Conservation (phyloP, 2,113 vertebrate species). For the Atrichornis clamosus region DNA sequence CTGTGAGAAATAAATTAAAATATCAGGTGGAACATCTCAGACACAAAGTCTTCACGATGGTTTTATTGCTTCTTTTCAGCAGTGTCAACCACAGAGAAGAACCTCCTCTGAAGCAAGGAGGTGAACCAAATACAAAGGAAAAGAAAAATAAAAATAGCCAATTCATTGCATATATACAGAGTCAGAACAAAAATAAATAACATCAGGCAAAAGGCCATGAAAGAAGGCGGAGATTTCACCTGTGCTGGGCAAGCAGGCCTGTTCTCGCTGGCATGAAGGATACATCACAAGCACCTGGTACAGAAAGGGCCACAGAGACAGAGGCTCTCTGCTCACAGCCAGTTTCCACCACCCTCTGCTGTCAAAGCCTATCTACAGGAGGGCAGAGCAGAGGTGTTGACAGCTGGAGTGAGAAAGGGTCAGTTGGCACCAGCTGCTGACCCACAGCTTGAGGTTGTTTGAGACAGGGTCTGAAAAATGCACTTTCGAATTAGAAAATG, state of each 20-base stretch:
- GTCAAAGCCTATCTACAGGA: conserved; percentile 26
- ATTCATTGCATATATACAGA: conserved; percentile 15
- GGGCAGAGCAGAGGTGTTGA: background rate
- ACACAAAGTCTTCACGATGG: background rate
- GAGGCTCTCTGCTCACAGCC: background rate
- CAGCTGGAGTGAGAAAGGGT: background rate
- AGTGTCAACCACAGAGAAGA: conserved; percentile 45
- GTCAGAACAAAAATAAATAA: conserved; percentile 60
- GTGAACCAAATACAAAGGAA: conserved; percentile 17
- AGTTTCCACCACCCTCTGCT: background rate
- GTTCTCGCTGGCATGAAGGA: background rate
- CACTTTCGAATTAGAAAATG: background rate
- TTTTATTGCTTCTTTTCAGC: conserved; percentile 64
- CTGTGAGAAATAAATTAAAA: background rate
- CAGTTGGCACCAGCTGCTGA: background rate
- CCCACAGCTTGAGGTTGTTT: background rate
- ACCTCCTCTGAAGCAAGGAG: conserved; percentile 6
- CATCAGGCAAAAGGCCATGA: conserved; percentile 10
- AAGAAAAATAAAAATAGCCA: background rate
- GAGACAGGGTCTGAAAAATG: background rate
- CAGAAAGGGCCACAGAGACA: background rate
- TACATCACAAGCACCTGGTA: background rate
- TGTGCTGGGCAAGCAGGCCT: background rate
- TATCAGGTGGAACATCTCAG: background rate
- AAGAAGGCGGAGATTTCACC: background rate